Conservation (phyloP, 2,888 invertebrate genomes). For the Beris chalybata region DNA sequence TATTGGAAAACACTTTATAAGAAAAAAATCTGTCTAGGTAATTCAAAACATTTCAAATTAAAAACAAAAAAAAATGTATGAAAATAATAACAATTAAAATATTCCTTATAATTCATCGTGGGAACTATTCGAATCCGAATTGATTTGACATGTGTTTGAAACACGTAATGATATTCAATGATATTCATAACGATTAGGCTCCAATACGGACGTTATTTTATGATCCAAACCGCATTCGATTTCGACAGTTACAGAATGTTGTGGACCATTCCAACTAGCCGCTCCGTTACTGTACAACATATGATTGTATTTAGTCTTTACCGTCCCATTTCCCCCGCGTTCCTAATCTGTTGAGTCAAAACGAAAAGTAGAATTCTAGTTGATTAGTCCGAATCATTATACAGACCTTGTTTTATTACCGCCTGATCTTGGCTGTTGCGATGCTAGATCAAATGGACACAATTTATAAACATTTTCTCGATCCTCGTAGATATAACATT, state of each 20-base stretch:
- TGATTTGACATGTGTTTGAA: conserved; percentile 76
- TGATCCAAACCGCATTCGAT: conserved; percentile 86
- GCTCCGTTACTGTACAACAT: conserved; percentile 92
- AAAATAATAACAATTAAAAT: conserved; percentile 2
- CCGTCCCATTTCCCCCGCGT: conserved; percentile 89
- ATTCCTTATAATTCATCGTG: conserved; percentile 39
- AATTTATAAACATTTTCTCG: conserved; percentile 93
- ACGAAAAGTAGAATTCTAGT: background rate
- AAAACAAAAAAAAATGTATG: conserved; percentile 4
- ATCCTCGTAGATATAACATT: conserved; percentile 88
- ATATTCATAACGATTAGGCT: conserved; percentile 98
- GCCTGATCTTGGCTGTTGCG: conserved; percentile 83
- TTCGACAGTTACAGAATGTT: conserved; percentile 78
- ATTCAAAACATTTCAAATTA: background rate
- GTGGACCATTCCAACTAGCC: conserved; percentile 98
- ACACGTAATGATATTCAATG: conserved; percentile 85
- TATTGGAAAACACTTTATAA: too few species aligned
- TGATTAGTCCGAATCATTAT: background rate
- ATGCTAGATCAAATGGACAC: conserved; percentile 82
- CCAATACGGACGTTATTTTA: conserved; percentile 78
- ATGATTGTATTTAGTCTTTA: conserved; percentile 72
- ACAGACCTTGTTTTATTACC: conserved; percentile 71
- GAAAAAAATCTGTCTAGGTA: conserved; percentile 6
- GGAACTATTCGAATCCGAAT: conserved; percentile 18
- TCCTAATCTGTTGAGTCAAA: conserved; percentile 63